phyloP scores from a whole-genome alignment of 2,888 invertebrate genomes.

The Leptinotarsa juncta region DNA sequence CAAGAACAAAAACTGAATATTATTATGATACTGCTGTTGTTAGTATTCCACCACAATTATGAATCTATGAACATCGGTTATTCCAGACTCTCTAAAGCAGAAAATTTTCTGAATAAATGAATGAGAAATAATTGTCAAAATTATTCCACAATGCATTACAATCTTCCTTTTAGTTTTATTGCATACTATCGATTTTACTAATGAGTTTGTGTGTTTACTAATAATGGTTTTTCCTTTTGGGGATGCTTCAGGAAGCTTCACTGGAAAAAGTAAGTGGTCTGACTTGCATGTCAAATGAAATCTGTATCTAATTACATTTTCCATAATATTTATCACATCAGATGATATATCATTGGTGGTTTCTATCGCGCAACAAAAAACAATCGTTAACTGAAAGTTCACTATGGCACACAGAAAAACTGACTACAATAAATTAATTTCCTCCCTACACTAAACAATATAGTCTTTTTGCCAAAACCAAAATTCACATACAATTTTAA shows the following conservation, averaged over 20 bases:
- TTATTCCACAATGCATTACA: background rate
- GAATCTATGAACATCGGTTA: too few relatives aligned
- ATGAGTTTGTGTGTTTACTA: constrained; percentile 35
- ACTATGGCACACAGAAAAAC: too few relatives aligned
- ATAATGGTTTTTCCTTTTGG: constrained; percentile 44
- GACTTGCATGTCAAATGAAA: constrained; percentile 1
- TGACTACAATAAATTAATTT: too few relatives aligned
- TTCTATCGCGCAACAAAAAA: background rate
- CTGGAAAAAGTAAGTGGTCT: constrained; percentile 92
- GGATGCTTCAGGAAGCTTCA: constrained; percentile 83
- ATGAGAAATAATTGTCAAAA: too few relatives aligned
- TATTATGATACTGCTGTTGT: too few relatives aligned
- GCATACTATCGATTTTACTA: constrained; percentile 13
- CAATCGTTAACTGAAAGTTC: background rate
- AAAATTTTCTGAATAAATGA: too few relatives aligned
- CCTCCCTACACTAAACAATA: too few relatives aligned
- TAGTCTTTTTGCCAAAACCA: background rate
- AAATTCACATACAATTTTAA: background rate
- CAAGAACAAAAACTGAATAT: too few relatives aligned
- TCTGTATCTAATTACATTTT: background rate
- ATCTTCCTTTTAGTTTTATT: constrained; percentile 27
- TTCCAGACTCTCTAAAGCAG: too few relatives aligned
- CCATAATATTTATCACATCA: background rate
- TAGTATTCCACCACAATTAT: too few relatives aligned
- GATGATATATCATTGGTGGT: too few relatives aligned